These are phyloP conservation scores for Ennomos fuscantarius DNA, from an alignment of 2,888 invertebrate species.

Conservation along the genomic window DNA sequence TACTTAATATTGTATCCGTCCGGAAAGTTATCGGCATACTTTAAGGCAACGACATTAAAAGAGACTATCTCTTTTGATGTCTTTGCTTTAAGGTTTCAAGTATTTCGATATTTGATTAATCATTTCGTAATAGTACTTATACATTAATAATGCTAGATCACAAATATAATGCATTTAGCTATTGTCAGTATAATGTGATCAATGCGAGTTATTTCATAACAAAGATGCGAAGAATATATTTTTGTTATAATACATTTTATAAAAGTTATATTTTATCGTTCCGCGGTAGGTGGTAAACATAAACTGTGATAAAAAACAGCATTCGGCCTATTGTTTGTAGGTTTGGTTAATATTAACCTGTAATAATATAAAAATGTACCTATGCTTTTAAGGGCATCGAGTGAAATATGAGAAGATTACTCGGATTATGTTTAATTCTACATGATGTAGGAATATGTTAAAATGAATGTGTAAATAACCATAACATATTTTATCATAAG, in stretches of 20 bases:
- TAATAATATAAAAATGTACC: conserved; percentile 16
- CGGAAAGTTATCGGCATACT: conserved; percentile 8
- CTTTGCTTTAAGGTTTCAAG: conserved; percentile 1
- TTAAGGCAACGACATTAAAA: too few species aligned
- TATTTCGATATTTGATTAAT: conserved; percentile 1
- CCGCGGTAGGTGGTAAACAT: conserved; percentile 7
- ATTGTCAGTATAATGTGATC: conserved; percentile 1
- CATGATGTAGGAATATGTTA: conserved; percentile 2
- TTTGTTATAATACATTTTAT: conserved; percentile 6
- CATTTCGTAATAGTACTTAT: not conserved
- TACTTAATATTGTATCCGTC: conserved; percentile 23
- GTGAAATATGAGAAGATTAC: conserved; percentile 10
- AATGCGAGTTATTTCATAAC: conserved; percentile 5
- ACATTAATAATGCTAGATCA: conserved; percentile 9
- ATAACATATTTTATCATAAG: not conserved
- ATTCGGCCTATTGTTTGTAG: conserved; percentile 19
- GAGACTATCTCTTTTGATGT: too few species aligned
- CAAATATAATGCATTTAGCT: not conserved
- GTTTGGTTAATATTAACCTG: conserved; percentile 16
- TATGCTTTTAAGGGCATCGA: conserved; percentile 8
- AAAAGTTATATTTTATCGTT: conserved; percentile 8
- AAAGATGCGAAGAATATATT: conserved; percentile 7
- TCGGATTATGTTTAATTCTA: conserved; percentile 1
- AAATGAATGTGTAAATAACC: conserved; percentile 1
- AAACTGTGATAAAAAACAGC: conserved; percentile 24